Evolutionary conservation across 1,140 invertebrate genomes (phyloP).

Genomic region (Lutraria rhynchaena): DNA sequence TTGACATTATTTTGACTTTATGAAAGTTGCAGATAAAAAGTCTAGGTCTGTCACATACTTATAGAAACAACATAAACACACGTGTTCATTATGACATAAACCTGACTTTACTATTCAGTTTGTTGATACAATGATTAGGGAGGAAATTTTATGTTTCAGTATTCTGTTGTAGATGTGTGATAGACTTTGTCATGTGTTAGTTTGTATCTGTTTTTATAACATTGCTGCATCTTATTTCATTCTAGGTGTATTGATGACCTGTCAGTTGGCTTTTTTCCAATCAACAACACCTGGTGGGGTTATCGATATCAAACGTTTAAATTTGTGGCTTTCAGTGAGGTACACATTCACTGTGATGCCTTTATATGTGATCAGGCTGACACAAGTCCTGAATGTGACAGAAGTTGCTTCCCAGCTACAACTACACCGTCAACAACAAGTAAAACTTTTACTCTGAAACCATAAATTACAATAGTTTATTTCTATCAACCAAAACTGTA

Average conservation of each 20-base stretch:
- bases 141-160: too few species aligned
- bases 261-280: conserved; percentile 66
- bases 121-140: too few species aligned
- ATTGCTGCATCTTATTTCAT: conserved; percentile 26
- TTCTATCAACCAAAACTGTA: not conserved
- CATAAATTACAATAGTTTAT: too few species aligned
- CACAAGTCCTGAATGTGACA: conserved; percentile 68
- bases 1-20: too few species aligned
- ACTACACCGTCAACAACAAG: conserved; percentile 24
- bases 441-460: not conserved
- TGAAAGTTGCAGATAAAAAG: too few species aligned
- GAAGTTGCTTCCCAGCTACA: conserved; percentile 64
- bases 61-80: too few species aligned
- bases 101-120: too few species aligned
- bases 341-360: conserved; percentile 73
- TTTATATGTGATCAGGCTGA: conserved; percentile 68
- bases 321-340: conserved; percentile 64
- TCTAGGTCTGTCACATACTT: too few species aligned
- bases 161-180: too few species aligned
- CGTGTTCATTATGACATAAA: too few species aligned
- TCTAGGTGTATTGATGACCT: conserved; percentile 70
- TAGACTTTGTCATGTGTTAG: too few species aligned
- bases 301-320: conserved; percentile 73
- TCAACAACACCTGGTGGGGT: conserved; percentile 70
- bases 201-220: too few species aligned